Conservation (phyloP, 2,797 vertebrate genomes). For the Chanos chanos region DNA sequence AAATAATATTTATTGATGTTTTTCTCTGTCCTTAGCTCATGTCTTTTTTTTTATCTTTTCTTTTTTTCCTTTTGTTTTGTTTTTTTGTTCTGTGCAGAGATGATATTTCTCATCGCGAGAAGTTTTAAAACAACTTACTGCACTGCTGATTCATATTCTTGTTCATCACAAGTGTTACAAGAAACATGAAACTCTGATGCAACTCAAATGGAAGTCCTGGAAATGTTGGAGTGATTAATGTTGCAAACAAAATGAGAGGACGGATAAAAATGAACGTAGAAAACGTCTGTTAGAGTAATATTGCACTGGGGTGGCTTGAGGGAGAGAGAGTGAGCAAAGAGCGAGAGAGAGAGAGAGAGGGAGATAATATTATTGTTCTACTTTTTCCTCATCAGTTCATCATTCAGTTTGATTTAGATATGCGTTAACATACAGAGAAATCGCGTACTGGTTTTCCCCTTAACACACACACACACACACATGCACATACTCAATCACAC, state of each 20-base stretch:
- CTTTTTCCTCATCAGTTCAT: conserved; percentile 23
- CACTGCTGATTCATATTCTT: background rate
- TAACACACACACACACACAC: conserved; percentile 2
- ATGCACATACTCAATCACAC: background rate
- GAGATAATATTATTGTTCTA: conserved; percentile 16
- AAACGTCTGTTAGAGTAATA: background rate
- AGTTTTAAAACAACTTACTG: background rate
- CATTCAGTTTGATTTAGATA: conserved; percentile 9
- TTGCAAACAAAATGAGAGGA: conserved; percentile 2
- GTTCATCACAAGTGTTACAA: conserved; percentile 2
- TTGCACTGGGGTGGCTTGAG: background rate
- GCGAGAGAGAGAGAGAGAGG: background rate
- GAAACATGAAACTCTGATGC: background rate
- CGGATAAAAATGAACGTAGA: background rate
- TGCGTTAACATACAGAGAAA: conserved; percentile 13
- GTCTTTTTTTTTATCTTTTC: too few relatives aligned
- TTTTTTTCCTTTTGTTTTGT: too few relatives aligned
- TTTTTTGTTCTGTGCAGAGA: too few relatives aligned
- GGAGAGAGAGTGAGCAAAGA: conserved; percentile 1
- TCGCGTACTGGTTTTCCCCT: conserved; percentile 12
- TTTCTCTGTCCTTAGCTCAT: too few relatives aligned
- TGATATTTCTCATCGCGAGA: too few relatives aligned
- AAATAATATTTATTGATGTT: too few relatives aligned
- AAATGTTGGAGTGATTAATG: background rate
- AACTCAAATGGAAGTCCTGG: conserved; percentile 2